phyloP scores from a whole-genome alignment of 2,797 vertebrate species.

The Scolopax bukidnonensis region DNA sequence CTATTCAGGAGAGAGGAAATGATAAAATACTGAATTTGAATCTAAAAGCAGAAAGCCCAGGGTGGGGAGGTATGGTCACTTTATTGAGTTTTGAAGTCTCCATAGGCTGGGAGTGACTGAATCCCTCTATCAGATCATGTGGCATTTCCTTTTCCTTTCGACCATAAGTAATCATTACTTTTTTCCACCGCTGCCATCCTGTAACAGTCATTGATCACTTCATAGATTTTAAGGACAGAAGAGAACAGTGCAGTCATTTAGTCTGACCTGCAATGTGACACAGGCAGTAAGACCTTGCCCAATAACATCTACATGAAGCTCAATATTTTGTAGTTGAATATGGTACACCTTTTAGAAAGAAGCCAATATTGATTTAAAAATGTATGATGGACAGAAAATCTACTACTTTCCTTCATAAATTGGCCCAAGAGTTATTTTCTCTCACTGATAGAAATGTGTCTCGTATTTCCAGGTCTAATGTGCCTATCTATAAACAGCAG shows the following conservation, averaged over 20 bases:
- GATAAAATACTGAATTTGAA: background rate
- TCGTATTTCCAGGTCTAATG: background rate
- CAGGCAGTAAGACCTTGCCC: background rate
- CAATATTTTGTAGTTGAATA: background rate
- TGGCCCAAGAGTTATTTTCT: background rate
- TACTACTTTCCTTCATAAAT: background rate
- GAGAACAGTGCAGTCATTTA: background rate
- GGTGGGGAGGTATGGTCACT: background rate
- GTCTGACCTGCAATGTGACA: background rate
- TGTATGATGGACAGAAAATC: background rate
- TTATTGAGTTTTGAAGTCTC: background rate
- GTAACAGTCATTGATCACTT: conserved; percentile 31
- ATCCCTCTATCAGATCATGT: background rate
- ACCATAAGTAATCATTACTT: background rate
- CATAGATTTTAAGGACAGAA: conserved; percentile 1
- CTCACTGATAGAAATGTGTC: background rate
- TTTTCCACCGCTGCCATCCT: background rate
- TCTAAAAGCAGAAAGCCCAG: background rate
- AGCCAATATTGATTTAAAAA: conserved; percentile 25
- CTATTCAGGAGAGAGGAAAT: background rate
- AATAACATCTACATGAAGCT: background rate
- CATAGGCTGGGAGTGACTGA: background rate
- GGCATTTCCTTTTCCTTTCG: background rate
- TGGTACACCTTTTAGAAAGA: background rate
- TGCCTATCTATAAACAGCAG: background rate